phyloP scores from a whole-genome alignment of 1,140 invertebrate species.

The Prorops nasuta region DNA sequence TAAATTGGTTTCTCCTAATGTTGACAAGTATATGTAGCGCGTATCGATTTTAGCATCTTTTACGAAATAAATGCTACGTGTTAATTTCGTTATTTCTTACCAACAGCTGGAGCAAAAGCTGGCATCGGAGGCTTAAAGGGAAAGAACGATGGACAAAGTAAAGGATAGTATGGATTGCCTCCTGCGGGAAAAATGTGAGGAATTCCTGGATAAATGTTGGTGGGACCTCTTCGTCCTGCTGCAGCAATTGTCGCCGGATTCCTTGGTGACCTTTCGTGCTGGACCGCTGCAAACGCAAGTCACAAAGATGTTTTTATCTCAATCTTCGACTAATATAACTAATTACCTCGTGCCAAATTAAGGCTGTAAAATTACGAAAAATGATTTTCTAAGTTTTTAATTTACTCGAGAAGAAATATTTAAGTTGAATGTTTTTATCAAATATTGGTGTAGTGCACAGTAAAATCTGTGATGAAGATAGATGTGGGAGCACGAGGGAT shows the following conservation, averaged over 20 bases:
- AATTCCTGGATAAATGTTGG: conserved; percentile 43
- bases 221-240: conserved; percentile 44
- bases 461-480: no score
- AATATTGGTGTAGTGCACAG: no score
- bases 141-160: conserved; percentile 52
- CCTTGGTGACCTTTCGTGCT: conserved; percentile 83
- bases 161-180: conserved; percentile 45
- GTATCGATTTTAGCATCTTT: neutral
- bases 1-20: neutral
- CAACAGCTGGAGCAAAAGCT: conserved; percentile 36
- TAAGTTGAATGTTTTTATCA: no score
- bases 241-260: conserved; percentile 52
- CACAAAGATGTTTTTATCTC: conserved; percentile 35
- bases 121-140: conserved; percentile 53
- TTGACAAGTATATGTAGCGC: neutral
- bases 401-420: neutral
- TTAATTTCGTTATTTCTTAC: conserved; percentile 12
- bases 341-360: neutral
- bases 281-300: conserved; percentile 82
- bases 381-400: neutral
- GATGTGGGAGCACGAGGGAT: no score
- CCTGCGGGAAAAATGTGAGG: conserved; percentile 44
- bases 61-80: neutral
- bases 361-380: neutral
- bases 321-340: neutral